These are phyloP conservation scores for Mormyrus iriodes DNA, from an alignment of 2,113 vertebrate species.

Conservation along the genomic window DNA sequence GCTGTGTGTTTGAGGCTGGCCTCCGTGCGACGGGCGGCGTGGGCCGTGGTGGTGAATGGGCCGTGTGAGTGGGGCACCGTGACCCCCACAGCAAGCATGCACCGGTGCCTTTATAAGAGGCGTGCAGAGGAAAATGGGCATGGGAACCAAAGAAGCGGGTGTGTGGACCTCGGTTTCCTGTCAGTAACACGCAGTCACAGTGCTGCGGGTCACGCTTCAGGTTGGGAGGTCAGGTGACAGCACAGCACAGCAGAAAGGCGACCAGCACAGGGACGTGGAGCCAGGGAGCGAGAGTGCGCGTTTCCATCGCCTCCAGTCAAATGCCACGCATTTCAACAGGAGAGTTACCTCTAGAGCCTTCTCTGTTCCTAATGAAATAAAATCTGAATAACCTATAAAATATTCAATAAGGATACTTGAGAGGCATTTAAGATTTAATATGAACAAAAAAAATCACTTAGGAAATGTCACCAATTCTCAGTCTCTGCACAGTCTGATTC, in stretches of 20 bases:
- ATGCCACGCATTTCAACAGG: not conserved
- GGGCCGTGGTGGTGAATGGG: not conserved
- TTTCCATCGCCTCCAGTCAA: not conserved
- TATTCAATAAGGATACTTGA: constrained; percentile 1
- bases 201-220: not conserved
- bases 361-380: not conserved
- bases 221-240: not conserved
- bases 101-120: not conserved
- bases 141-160: not conserved
- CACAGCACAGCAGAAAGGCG: not conserved
- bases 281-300: not conserved
- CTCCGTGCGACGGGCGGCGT: not conserved
- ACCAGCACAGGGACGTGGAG: not conserved
- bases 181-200: not conserved
- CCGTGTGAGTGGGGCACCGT: not conserved
- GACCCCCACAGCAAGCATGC: not conserved
- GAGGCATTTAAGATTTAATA: constrained; percentile 3
- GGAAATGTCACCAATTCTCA: not conserved
- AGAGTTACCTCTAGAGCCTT: not conserved
- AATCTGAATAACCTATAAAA: constrained; percentile 12
- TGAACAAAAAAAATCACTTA: constrained; percentile 3
- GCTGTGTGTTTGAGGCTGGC: not conserved
- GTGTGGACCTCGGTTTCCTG: not conserved
- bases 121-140: not conserved
- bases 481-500: not conserved